phyloP scores from a whole-genome alignment of 2,113 vertebrate species.

The Tenrec ecaudatus region DNA sequence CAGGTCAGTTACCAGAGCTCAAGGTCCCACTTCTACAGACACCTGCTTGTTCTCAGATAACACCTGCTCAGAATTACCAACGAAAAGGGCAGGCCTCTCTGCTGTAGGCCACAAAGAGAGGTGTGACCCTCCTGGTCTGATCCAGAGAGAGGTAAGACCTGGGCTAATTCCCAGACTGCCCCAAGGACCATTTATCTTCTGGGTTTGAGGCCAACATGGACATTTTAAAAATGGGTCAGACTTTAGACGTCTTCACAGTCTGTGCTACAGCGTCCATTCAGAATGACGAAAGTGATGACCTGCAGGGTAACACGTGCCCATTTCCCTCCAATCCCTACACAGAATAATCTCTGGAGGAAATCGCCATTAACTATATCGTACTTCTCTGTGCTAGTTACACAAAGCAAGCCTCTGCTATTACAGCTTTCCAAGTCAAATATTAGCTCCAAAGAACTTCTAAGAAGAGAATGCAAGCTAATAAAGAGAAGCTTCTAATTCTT shows the following conservation, averaged over 20 bases:
- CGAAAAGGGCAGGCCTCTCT: constrained; percentile 74
- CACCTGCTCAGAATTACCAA: constrained; percentile 83
- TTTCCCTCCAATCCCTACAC: background rate
- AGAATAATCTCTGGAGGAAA: background rate
- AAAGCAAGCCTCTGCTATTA: constrained; percentile 30
- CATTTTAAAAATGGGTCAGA: constrained; percentile 77
- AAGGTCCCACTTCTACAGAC: constrained; percentile 83
- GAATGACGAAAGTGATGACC: background rate
- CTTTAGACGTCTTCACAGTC: constrained; percentile 60
- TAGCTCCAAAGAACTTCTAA: constrained; percentile 9
- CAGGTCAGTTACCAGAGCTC: constrained; percentile 80
- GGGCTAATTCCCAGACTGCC: constrained; percentile 36
- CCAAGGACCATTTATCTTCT: constrained; percentile 78
- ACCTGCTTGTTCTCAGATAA: constrained; percentile 84
- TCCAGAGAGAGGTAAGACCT: constrained; percentile 77
- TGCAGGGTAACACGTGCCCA: too few relatives aligned
- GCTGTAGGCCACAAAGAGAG: constrained; percentile 62
- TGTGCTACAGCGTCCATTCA: background rate
- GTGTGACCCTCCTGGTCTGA: constrained; percentile 55
- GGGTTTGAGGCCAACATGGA: background rate
- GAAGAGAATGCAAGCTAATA: background rate
- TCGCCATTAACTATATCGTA: background rate
- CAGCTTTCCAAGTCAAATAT: constrained; percentile 39
- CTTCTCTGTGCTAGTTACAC: constrained; percentile 35
- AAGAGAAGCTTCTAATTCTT: background rate